Evolutionary conservation across 2,888 invertebrate genomes (phyloP), one percentile per base, ranked within the genome.

Genomic region (Resseliella maxima): DNA sequence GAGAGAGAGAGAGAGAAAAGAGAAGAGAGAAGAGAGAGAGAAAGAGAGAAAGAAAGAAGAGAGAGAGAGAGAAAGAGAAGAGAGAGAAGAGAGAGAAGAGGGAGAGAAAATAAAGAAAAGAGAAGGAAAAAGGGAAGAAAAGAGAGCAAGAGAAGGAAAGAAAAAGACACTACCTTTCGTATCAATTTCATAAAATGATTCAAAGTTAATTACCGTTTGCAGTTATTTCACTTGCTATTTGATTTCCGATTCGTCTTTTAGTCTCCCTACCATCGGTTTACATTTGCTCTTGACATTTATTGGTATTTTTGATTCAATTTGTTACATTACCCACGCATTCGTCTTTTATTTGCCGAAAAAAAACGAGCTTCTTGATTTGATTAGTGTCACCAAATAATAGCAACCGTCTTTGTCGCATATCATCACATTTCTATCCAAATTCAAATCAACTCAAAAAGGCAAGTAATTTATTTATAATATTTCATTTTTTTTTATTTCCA

Each of bases 191-290:
- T 2, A 31, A 72, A 31, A 72, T 72, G 35, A 72, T 72, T 35
- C 31, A 72, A 72, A 72, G 72, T 18, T 72, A 72, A 72, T 72
- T 72, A 72, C 72, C 72, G 72, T 31, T 72, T 72, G 72, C 72
- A 72, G 72, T 72, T 72, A 72, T 72, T 72, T 72, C 31, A 72
- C 31, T 72, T 72, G 15, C 72, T 35, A 31, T 72, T 72, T 5
- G 72, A 27, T 72, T 31, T 72, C 5, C 59, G 6, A 31, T 5
- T 72, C 31, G 31, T 72, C 12, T 72, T 31, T 72, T 35, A 31
- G 31, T 31, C n/a, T 31, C 31, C 72, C 59, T n/a, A 3, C 59
- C 6, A 8, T 59, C 15, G 0, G 59, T 59, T 59, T 24, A 24
- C 3, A 2, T 2, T 59, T 59, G 59, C 24, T n/a, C 3, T 24